phyloP scores from a whole-genome alignment of 2,888 invertebrate species.

The Amiota mariae region DNA sequence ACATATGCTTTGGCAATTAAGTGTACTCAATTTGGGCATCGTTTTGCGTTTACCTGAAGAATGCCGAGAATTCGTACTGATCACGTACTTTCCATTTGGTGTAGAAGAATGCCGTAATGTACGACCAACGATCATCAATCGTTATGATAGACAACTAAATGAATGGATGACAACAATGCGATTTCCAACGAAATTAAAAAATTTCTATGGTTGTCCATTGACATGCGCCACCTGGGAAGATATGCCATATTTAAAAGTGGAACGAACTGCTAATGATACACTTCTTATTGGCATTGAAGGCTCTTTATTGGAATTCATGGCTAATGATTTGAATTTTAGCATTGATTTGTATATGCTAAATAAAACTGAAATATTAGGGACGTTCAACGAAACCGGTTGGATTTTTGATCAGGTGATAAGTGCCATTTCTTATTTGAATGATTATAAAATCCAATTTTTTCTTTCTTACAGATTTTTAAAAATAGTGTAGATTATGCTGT shows the following conservation, averaged over 20 bases:
- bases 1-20: constrained; percentile 51
- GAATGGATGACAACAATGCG: constrained; percentile 46
- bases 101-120: constrained; percentile 48
- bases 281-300: constrained; percentile 64
- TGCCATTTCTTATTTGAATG: too few relatives aligned
- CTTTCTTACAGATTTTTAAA: constrained; percentile 55
- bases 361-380: constrained; percentile 49
- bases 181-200: constrained; percentile 54
- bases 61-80: constrained; percentile 45
- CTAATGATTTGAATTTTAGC: constrained; percentile 59
- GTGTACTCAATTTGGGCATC: constrained; percentile 55
- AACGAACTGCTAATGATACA: constrained; percentile 18
- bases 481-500: constrained; percentile 55
- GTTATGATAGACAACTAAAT: constrained; percentile 30
- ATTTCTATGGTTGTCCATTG: constrained; percentile 61
- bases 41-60: constrained; percentile 33
- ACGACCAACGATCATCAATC: constrained; percentile 53
- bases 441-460: background rate
- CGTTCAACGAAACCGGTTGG: constrained; percentile 51
- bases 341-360: constrained; percentile 55
- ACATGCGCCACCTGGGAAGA: constrained; percentile 66
- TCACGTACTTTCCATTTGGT: constrained; percentile 61
- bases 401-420: constrained; percentile 56
- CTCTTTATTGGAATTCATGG: constrained; percentile 57
- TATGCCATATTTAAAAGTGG: constrained; percentile 58